Evolutionary conservation across 2,888 invertebrate species (phyloP), one percentile per base, ranked within the genome.

Genomic region (Odontocerum albicorne): DNA sequence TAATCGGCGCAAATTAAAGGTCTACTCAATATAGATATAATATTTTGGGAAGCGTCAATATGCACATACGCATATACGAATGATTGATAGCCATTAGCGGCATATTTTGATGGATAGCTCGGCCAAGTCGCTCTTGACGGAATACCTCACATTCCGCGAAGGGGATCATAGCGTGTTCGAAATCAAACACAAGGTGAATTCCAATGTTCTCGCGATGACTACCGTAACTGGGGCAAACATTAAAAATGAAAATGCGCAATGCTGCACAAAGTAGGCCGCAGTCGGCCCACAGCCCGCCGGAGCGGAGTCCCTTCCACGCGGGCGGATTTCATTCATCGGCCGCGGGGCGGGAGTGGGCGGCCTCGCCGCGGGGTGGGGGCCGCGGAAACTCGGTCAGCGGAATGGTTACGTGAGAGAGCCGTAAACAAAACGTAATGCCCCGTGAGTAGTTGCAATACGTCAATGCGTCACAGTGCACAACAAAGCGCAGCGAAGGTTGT

Each of bases 381-480:
- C 21, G 49, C 33, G 31, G 55, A 52, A 60, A 60, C 51, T 60
- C 60, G 60, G 60, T 60, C 60, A 57, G 55, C 55, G 57, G 57
- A 60, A 60, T 57, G 57, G 60, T 60, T 60, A 57, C 60, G 60
- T 55, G 60, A 57, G 57, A 60, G 46, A 56, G 50, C 22, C 42
- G 49, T 40, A 43, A 32, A 54, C 36, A 49, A 33, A 54, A 54
- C 54, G 42, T 39, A 47, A 49, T 36, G 33, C 49, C 42, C 15
- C 33, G 39, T 21, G 59, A 63, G 67, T 64, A 67, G 67, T 44
- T 65, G 65, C 6, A 64, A 63, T 36, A 60, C 62, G 42, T 57
- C 55, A 33, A 42, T 51, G 40, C 55, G 49, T 40, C 57, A 43
- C 32, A 55, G 53, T 12, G 55, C 55, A 45, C 46, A 39, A 45